phyloP scores from a whole-genome alignment of 2,888 invertebrate genomes.

The Dicranocentrus wangi region DNA sequence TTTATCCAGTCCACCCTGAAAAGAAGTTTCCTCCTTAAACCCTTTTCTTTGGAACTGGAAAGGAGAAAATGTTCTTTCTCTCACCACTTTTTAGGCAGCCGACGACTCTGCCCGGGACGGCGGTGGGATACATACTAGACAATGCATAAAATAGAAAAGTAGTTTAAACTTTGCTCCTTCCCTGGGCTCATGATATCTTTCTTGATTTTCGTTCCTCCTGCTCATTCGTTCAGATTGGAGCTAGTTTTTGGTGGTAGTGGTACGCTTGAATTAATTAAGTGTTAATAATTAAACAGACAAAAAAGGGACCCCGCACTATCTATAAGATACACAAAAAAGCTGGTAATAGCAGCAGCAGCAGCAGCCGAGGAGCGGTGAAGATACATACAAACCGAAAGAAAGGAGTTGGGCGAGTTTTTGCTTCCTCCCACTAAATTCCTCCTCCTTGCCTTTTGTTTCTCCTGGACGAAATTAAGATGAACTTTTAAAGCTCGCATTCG shows the following conservation, averaged over 20 bases:
- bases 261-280: slow-evolving; percentile 68
- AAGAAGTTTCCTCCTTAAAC: not conserved
- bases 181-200: slow-evolving; percentile 31
- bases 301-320: slow-evolving; percentile 48
- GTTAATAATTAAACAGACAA: slow-evolving; percentile 66
- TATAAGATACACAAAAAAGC: no score
- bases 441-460: slow-evolving; percentile 14
- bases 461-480: slow-evolving; percentile 45
- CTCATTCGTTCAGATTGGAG: slow-evolving; percentile 58
- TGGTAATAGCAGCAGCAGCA: no score
- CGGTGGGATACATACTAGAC: no score
- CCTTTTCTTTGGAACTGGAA: no score
- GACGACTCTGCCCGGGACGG: no score
- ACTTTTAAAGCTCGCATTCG: slow-evolving; percentile 47
- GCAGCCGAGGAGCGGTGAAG: no score
- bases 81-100: no score
- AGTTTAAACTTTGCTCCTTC: slow-evolving; percentile 56
- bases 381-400: no score
- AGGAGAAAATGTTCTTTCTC: no score
- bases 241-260: slow-evolving; percentile 29
- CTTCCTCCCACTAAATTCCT: no score
- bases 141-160: slow-evolving; percentile 59
- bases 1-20: no score
- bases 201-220: slow-evolving; percentile 27
- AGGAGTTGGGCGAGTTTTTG: no score